These are phyloP conservation scores for Merops nubicus DNA, from an alignment of 2,113 vertebrate genomes.

Conservation along the genomic window DNA sequence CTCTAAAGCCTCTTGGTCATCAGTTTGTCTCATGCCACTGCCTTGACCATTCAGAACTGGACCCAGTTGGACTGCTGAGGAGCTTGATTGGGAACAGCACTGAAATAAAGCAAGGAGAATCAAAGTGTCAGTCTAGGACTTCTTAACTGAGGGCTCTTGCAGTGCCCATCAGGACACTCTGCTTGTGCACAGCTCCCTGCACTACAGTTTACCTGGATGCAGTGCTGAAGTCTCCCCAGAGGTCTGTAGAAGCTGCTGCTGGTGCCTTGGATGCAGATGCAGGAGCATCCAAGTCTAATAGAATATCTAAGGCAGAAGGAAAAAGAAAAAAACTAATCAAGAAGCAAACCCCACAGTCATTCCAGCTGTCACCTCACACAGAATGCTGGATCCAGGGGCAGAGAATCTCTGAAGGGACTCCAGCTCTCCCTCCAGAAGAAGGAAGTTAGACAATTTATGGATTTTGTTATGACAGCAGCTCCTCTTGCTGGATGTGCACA, in stretches of 20 bases:
- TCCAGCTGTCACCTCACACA: not conserved
- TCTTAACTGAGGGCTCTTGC: not conserved
- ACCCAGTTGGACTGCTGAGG: constrained; percentile 88
- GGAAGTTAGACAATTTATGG: not conserved
- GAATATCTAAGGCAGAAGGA: constrained; percentile 63
- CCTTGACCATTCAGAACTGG: constrained; percentile 82
- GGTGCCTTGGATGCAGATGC: constrained; percentile 60
- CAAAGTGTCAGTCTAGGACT: not conserved
- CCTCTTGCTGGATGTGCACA: not conserved
- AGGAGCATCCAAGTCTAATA: constrained; percentile 80
- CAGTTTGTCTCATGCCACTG: constrained; percentile 45
- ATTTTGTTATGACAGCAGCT: not conserved
- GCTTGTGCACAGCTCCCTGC: not conserved
- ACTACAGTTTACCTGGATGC: constrained; percentile 82
- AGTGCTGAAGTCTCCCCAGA: constrained; percentile 94
- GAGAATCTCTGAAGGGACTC: not conserved
- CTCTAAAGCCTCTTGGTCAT: constrained; percentile 57
- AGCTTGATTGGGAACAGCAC: constrained; percentile 78
- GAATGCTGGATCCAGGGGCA: not conserved
- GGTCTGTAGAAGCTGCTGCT: constrained; percentile 75
- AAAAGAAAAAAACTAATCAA: not conserved
- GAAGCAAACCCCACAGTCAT: not conserved
- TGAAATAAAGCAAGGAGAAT: constrained; percentile 58
- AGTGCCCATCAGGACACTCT: not conserved
- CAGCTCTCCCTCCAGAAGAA: not conserved